A percentile compares a stretch with the other conserved stretches of the same genome.
These are phyloP conservation scores for Mnemiopsis leidyi DNA, from an alignment of 37 sponge, comb jelly and placozoan genomes.

Conservation along the genomic window DNA sequence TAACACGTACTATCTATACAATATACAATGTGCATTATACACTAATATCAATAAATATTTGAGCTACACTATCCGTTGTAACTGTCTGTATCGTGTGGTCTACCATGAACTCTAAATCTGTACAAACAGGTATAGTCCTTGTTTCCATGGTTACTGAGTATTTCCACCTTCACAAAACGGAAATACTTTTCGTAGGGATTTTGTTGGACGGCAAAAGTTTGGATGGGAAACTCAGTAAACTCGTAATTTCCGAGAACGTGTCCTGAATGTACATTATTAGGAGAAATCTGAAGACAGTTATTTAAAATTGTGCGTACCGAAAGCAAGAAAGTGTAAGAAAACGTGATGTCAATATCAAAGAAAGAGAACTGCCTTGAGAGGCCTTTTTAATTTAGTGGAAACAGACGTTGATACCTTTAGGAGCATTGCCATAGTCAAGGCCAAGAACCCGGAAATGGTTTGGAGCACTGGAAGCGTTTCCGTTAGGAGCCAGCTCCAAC, in stretches of 20 bases:
- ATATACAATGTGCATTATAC: neutral
- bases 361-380: too few species aligned
- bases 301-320: too few species aligned
- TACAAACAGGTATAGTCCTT: conserved; percentile 64
- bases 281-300: too few species aligned
- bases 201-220: conserved; percentile 60
- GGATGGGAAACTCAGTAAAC: conserved; percentile 30
- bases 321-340: too few species aligned
- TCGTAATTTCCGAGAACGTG: conserved; percentile 50
- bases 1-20: neutral
- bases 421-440: conserved; percentile 54
- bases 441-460: conserved; percentile 42
- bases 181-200: conserved; percentile 62
- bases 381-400: too few species aligned
- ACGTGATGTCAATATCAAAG: too few species aligned
- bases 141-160: conserved; percentile 43
- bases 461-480: conserved; percentile 41
- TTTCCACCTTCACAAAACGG: conserved; percentile 40
- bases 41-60: neutral
- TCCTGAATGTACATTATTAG: neutral
- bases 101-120: conserved; percentile 54
- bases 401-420: neutral
- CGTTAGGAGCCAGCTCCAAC: conserved; percentile 19
- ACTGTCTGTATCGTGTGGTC: conserved; percentile 3
- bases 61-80: conserved; percentile 24